A percentile compares a stretch with the other conserved stretches of the same genome.
These are phyloP conservation scores for Notarius lentiginosus DNA, from an alignment of 2,113 vertebrate species.

Conservation along the genomic window DNA sequence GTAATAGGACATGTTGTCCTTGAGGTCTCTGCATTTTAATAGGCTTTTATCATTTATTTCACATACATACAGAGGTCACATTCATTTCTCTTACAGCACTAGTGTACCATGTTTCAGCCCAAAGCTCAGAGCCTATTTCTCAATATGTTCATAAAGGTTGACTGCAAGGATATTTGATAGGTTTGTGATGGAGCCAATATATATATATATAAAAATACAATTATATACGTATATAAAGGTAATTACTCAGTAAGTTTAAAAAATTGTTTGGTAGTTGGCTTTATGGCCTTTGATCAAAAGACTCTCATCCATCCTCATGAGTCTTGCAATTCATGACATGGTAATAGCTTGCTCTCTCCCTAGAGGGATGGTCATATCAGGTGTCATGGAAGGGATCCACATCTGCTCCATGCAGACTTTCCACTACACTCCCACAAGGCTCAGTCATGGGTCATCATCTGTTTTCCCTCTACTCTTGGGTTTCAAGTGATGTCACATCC, in stretches of 20 bases:
- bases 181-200: too few relatives aligned
- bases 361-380: not conserved
- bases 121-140: not conserved
- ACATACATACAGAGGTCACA: slow-evolving; percentile 24
- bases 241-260: not conserved
- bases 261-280: not conserved
- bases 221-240: too few relatives aligned
- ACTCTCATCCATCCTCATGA: not conserved
- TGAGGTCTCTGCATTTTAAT: slow-evolving; percentile 43
- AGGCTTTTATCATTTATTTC: slow-evolving; percentile 42
- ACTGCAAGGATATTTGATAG: too few relatives aligned
- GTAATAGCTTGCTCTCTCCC: not conserved
- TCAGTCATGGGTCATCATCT: not conserved
- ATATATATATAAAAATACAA: too few relatives aligned
- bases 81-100: not conserved
- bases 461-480: not conserved
- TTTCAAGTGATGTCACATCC: too few relatives aligned
- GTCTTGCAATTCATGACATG: not conserved
- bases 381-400: not conserved
- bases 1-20: slow-evolving; percentile 40
- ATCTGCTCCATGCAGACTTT: not conserved
- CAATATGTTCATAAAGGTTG: too few relatives aligned
- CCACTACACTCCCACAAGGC: not conserved
- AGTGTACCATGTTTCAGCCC: not conserved
- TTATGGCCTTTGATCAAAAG: not conserved